Base-by-base conservation (phyloP, 2,797 vertebrate species). In the Betta splendens region DNA sequence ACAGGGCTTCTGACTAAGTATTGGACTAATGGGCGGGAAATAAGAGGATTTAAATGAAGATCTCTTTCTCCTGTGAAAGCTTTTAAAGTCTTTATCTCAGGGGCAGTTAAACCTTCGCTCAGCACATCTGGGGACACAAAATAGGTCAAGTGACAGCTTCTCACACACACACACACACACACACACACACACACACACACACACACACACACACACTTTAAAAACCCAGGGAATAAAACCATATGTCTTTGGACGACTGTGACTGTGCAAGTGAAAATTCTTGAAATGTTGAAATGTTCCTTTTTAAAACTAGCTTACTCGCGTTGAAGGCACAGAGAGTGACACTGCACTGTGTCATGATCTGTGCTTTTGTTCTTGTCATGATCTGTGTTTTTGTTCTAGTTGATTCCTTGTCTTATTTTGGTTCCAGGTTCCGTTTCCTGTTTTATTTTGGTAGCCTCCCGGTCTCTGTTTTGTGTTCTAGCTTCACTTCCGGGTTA, bases 41-140 rank as follows among this genome's bases (percentile, higher is more conserved):
- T 39, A 37, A 32, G 50, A 46, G 23, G 26, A 40, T 48, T 64
- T 25, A 46, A 18, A 69, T 49, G 28, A 45, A 25, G n/a, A 46
- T 54, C 39, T 48, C 9, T 40, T 42, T 23, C 50, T 28, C 25
- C 25, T 37, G 23, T 50, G 53, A 51, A 64, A 33, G 44, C 15
- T 13, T 67, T 59, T 37, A 20, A 64, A 35, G 29, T 39, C 43
- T 16, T 62, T 33, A 62, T 50, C 46, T 55, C 42, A 44, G 25
- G 59, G 56, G 18, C 7, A 23, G 32, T 31, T 57, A 38, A 65
- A 60, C 51, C 51, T 28, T 56, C 13, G 25, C 57, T 49, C 29
- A 31, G 36, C 48, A 61, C 12, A 47, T 60, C 22, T 17, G 16
- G 32, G 55, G 26, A 47, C 31, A 42, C 36, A 43, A 32, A 42